These are phyloP conservation scores for Grantiella picta DNA, from an alignment of 2,113 vertebrate species.

Conservation along the genomic window DNA sequence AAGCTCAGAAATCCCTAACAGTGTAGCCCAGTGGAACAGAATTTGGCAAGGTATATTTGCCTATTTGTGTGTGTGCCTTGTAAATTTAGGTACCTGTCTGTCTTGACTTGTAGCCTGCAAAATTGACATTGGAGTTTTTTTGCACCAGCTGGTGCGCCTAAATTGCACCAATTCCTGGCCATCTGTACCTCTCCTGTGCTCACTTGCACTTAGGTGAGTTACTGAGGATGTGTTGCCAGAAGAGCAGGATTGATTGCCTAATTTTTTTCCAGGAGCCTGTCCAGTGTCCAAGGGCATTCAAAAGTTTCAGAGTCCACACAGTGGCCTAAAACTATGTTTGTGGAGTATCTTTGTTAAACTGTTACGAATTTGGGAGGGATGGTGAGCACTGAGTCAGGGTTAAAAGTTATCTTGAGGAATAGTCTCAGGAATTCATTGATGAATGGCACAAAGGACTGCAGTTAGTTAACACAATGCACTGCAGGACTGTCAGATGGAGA, in stretches of 20 bases:
- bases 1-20: background rate
- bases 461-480: background rate
- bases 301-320: background rate
- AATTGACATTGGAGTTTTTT: background rate
- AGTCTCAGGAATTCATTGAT: background rate
- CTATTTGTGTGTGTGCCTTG: background rate
- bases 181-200: background rate
- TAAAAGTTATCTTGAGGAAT: background rate
- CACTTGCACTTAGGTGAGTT: background rate
- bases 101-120: background rate
- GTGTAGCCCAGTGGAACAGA: background rate
- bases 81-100: background rate
- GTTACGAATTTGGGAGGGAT: background rate
- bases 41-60: background rate
- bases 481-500: background rate
- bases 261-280: background rate
- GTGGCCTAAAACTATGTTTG: background rate
- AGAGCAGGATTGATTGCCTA: background rate
- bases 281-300: background rate
- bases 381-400: background rate
- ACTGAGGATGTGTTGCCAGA: background rate
- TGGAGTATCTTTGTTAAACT: background rate
- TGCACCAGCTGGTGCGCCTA: background rate
- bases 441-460: background rate
- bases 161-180: background rate